Evolutionary conservation across 2,113 vertebrate species (phyloP).

Genomic region (Clarias batrachus): DNA sequence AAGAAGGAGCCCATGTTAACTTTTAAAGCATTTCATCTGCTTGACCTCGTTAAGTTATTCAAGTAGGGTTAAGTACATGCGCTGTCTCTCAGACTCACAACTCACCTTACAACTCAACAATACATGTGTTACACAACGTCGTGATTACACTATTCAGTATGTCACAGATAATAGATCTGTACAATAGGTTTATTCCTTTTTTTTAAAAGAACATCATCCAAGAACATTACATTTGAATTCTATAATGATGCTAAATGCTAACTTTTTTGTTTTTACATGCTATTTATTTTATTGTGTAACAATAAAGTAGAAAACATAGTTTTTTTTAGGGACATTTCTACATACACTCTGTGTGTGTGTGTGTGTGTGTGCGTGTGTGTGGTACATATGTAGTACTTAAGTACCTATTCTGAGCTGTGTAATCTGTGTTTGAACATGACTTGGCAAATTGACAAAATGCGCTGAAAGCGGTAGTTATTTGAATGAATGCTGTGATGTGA

Average conservation of each 20-base stretch:
- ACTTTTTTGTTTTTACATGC: neutral
- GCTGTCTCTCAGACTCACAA: neutral
- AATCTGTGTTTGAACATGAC: neutral
- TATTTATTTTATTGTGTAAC: neutral
- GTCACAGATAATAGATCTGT: neutral
- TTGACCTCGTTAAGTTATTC: neutral
- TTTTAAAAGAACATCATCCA: neutral
- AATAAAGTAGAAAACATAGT: neutral
- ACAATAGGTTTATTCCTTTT: neutral
- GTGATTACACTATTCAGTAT: conserved; percentile 11
- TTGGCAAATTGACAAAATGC: neutral
- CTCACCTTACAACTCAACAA: neutral
- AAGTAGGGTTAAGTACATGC: neutral
- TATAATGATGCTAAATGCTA: neutral
- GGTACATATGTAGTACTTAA: neutral
- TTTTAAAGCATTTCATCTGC: neutral
- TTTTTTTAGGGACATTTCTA: neutral
- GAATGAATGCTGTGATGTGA: neutral
- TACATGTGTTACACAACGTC: neutral
- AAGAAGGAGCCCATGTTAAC: neutral
- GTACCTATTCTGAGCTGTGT: neutral
- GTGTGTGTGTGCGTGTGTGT: too few relatives aligned
- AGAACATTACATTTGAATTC: neutral
- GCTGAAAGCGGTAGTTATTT: neutral
- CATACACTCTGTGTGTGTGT: neutral